Conservation (phyloP, 2,797 vertebrate genomes). For the Danio albolineatus region DNA sequence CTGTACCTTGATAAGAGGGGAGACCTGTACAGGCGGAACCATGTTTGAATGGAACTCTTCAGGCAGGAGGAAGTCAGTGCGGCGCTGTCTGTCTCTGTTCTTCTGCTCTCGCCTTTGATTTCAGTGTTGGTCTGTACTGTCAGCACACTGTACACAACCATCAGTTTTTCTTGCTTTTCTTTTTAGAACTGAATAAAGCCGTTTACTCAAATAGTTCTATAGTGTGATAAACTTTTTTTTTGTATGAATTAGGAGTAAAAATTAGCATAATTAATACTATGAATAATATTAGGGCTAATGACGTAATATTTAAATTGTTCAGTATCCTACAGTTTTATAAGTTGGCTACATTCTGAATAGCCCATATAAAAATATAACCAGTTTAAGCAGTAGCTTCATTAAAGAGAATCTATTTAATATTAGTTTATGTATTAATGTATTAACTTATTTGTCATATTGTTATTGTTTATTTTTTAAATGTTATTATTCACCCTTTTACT, state of each 20-base stretch:
- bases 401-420: neutral
- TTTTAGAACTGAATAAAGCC: neutral
- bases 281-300: too few relatives aligned
- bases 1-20: slow-evolving; percentile 89
- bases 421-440: neutral
- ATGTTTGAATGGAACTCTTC: slow-evolving; percentile 68
- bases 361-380: neutral
- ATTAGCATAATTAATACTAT: too few relatives aligned
- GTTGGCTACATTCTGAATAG: too few relatives aligned
- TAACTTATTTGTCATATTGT: neutral
- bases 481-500: slow-evolving; percentile 7
- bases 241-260: too few relatives aligned
- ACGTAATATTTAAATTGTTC: neutral
- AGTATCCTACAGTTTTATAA: too few relatives aligned
- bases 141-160: neutral
- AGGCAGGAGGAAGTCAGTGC: neutral
- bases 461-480: neutral
- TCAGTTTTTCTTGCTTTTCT: neutral
- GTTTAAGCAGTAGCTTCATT: neutral
- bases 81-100: neutral
- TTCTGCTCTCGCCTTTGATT: neutral
- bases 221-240: neutral
- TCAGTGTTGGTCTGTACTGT: neutral
- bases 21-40: slow-evolving; percentile 87
- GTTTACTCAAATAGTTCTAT: neutral